Base-by-base conservation (phyloP, 2,888 invertebrate genomes). In the Willowsia nigromaculata region DNA sequence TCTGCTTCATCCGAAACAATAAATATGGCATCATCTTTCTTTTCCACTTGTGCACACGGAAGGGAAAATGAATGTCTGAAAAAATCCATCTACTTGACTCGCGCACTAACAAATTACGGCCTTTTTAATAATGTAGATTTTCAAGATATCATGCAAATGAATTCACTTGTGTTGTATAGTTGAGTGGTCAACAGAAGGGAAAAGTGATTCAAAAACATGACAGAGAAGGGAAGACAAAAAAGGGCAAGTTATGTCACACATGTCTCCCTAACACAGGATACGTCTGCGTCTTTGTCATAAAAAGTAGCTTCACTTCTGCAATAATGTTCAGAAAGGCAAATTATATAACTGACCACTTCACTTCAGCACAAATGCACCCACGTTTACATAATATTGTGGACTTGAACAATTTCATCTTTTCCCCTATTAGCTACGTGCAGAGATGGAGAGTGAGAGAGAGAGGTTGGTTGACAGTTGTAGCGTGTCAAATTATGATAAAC, bases 11-110 rank as follows among this genome's bases (percentile, higher is more conserved):
- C 27, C 50, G 76, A 53, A 76, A 76, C 76, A 50, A 76, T 7
- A 47, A 76, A 50, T 76, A 76, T 76, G 76, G 76, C 76, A 76
- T 50, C 53, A 53, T 76, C 15, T 43, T 76, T 76, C 25, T 56
- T 76, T 76, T 53, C 18, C 76, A 25, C 33, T 47, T 76, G 11
- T 43, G 13, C 43, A 76, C 53, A 30, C 76, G 76, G 76, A 76
- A 76, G 76, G 76, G 30, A 50, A 50, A 50, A 30, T 33, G 5
- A 33, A 25, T 15, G 33, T 4, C 15, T 30, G 33, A 13, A 62
- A 15, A 62, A 33, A 6, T 65, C 3, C 27, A 37, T 30, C 4
- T 11, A 25, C 7, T 43, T 74, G 43, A 47, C 74, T 33, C 37
- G 59, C 59, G 11, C 37, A 43, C 71, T 7, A 47, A 33, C 13